These are phyloP conservation scores for Pelodiscus sinensis DNA, from an alignment of 2,113 vertebrate species.

Conservation along the genomic window DNA sequence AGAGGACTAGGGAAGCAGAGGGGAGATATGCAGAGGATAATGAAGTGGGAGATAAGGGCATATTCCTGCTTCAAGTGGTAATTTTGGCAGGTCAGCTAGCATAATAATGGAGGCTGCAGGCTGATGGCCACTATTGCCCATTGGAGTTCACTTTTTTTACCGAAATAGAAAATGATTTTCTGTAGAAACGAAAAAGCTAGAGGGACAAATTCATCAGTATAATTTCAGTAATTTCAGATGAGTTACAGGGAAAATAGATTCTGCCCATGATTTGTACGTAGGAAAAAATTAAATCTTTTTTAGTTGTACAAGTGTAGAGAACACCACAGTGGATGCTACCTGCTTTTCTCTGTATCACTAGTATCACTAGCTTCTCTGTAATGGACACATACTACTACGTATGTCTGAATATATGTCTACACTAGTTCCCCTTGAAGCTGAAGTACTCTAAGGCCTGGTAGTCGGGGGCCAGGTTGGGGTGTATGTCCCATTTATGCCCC, in stretches of 20 bases:
- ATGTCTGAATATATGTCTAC: not conserved
- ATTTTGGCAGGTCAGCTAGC: not conserved
- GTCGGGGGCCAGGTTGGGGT: too few relatives aligned
- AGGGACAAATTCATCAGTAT: not conserved
- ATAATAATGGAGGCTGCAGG: not conserved
- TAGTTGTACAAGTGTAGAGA: not conserved
- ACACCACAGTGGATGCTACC: too few relatives aligned
- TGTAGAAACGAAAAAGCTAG: not conserved
- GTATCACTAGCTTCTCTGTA: not conserved
- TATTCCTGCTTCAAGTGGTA: conserved; percentile 20
- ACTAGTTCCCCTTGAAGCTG: too few relatives aligned
- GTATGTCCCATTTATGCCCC: too few relatives aligned
- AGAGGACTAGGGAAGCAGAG: not conserved
- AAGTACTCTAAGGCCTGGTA: too few relatives aligned
- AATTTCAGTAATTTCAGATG: not conserved
- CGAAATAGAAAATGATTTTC: conserved; percentile 9
- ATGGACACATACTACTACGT: not conserved
- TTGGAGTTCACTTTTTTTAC: not conserved
- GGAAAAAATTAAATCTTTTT: not conserved
- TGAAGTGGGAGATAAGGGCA: not conserved
- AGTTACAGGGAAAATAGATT: not conserved
- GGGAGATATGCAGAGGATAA: not conserved
- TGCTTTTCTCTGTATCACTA: not conserved
- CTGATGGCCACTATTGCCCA: not conserved
- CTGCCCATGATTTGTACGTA: not conserved